Conservation (phyloP, 2,797 vertebrate species). For the Eulemur coronatus region DNA sequence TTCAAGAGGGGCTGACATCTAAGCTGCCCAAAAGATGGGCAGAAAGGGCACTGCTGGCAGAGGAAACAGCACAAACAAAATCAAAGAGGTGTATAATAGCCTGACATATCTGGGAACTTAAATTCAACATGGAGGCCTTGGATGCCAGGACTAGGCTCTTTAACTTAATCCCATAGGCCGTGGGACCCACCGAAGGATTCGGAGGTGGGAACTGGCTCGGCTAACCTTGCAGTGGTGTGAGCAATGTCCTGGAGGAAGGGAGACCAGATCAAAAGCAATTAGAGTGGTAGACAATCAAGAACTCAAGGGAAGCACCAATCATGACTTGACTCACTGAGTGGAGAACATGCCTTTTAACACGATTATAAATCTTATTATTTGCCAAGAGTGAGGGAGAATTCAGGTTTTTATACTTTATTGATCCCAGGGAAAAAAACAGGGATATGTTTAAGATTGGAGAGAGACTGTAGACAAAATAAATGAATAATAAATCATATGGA, state of each 20-base stretch:
- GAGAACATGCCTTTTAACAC: neutral
- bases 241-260: neutral
- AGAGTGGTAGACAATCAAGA: neutral
- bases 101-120: neutral
- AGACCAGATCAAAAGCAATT: neutral
- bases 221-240: neutral
- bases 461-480: neutral
- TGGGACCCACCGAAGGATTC: neutral
- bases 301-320: neutral
- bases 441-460: neutral
- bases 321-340: neutral
- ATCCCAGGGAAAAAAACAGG: neutral
- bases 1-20: neutral
- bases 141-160: neutral
- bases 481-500: neutral
- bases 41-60: neutral
- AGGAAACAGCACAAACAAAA: neutral
- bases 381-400: neutral
- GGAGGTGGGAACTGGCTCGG: neutral
- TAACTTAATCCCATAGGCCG: neutral
- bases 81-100: neutral
- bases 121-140: neutral
- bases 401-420: neutral
- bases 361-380: neutral
- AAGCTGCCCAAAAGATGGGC: neutral